Evolutionary conservation across 1,140 invertebrate genomes (phyloP).

Genomic region (Cotesia typhae): DNA sequence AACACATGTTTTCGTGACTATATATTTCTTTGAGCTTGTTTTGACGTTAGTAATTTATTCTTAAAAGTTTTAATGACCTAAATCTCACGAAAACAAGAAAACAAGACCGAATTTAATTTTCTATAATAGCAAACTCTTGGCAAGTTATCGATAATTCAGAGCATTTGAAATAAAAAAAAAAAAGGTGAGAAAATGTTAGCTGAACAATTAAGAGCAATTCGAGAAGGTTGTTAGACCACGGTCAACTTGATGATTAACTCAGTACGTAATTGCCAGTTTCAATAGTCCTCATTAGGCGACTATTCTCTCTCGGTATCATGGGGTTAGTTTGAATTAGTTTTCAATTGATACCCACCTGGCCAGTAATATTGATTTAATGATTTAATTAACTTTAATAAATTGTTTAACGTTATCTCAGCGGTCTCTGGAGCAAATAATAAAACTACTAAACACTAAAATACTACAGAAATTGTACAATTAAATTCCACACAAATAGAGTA

Average conservation of each 20-base stretch:
- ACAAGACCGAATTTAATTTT: background rate
- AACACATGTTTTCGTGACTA: too few species aligned
- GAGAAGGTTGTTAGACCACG: slow-evolving; percentile 18
- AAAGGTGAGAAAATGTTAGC: slow-evolving; percentile 5
- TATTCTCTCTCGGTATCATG: background rate
- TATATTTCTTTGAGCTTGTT: too few species aligned
- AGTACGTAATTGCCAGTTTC: slow-evolving; percentile 15
- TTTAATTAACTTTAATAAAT: too few species aligned
- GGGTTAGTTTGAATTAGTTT: slow-evolving; percentile 8
- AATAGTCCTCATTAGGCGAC: slow-evolving; percentile 16
- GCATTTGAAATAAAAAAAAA: background rate
- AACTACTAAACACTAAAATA: too few species aligned
- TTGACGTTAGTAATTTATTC: too few species aligned
- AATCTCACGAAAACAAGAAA: too few species aligned
- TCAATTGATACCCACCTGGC: slow-evolving; percentile 5
- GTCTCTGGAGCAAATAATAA: too few species aligned
- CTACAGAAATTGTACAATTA: too few species aligned
- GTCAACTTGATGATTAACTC: slow-evolving; percentile 25
- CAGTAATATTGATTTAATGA: slow-evolving; percentile 1
- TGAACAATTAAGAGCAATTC: slow-evolving; percentile 16
- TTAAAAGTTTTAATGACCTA: too few species aligned
- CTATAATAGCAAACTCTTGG: background rate
- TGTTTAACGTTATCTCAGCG: too few species aligned
- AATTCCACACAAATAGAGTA: too few species aligned
- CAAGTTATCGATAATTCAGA: background rate